Base-by-base conservation (phyloP, 2,797 vertebrate genomes). In the Liasis olivaceus region DNA sequence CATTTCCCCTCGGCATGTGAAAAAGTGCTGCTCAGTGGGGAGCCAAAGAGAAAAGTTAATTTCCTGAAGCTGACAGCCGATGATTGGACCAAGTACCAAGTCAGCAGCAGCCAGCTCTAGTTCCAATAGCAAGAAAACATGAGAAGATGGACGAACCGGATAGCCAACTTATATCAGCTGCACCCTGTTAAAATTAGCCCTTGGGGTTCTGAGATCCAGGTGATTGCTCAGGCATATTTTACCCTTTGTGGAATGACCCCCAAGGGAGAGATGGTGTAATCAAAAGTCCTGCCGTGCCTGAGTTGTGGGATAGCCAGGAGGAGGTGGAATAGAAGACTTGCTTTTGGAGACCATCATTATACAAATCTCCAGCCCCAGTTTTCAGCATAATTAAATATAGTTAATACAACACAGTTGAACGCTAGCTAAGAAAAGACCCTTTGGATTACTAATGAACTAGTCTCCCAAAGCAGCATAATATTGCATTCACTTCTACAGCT, bases 1-100 rank as follows among this genome's bases (percentile, higher is more conserved):
- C 91, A 89, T 88, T 89, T 14, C 0, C 6, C 64, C 89, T 22
- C 66, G 31, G 9, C 64, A 42, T 31, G 85, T 93, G 60, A 17
- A 93, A n/a, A 93, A 89, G 51, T 5, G 2, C 56, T 92, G 14
- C 54, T 66, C 89, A 66, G 26, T 36, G 28, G 59, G 54, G 22
- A 94, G 14, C 28, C 88, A 11, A 72, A 31, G 59, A 51, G 51
- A 92, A 90, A 85, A 90, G 89, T 60, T 92, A 88, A 92, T 94
- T 93, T 94, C 51, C 51, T 54, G 94, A 91, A 89, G 72, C 8
- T 85, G 91, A 88, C 89, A 88, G 86, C 54, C 11, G 11, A n/a
- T 1, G 56, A 90, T 17, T 9, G 51, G 59, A 47, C 31, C 51
- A 66, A 88, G 60, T 58, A 13, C 66, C 81, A 87, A 47, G 59